Conservation (phyloP, 2,113 vertebrate genomes). For the Himantopus leucocephalus region DNA sequence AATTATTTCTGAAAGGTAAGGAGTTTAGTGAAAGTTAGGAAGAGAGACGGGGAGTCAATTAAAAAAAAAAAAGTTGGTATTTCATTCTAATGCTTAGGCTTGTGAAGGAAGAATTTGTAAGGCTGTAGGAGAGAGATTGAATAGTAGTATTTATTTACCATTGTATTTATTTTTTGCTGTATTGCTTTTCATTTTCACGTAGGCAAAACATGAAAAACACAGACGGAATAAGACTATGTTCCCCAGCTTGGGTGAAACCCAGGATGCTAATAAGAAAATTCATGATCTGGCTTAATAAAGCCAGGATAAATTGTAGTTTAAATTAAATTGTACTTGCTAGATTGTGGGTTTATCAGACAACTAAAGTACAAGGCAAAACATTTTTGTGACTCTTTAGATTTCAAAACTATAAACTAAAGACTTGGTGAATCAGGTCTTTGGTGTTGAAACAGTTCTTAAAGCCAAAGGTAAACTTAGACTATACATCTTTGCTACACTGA, state of each 20-base stretch:
- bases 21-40: neutral
- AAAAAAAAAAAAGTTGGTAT: neutral
- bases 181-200: neutral
- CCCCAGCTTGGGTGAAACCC: neutral
- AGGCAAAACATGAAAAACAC: neutral
- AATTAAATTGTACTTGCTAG: neutral
- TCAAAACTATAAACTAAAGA: neutral
- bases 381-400: neutral
- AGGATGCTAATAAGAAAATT: neutral
- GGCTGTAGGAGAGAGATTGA: neutral
- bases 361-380: neutral
- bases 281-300: neutral
- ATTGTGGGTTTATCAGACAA: neutral
- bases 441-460: neutral
- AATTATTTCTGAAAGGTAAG: neutral
- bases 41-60: neutral
- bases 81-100: neutral
- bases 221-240: neutral
- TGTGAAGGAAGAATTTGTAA: neutral
- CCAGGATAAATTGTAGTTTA: neutral
- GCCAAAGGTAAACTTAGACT: neutral
- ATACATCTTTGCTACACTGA: neutral
- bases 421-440: neutral
- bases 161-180: neutral
- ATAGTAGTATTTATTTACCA: neutral